These are phyloP conservation scores for Ondatra zibethicus DNA, from an alignment of 2,113 vertebrate species.

Conservation along the genomic window DNA sequence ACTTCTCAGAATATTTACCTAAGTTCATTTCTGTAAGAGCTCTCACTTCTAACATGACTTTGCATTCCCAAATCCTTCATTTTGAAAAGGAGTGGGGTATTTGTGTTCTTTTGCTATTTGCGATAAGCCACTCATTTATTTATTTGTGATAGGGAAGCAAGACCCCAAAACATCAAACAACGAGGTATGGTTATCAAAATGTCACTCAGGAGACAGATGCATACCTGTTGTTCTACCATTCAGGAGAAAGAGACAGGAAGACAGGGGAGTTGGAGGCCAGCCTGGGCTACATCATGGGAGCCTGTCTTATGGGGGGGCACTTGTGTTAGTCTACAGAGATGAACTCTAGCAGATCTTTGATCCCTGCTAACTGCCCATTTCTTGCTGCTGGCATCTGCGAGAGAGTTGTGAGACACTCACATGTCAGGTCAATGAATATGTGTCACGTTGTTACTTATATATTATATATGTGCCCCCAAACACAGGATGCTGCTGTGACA, in stretches of 20 bases:
- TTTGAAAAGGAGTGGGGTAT: conserved; percentile 38
- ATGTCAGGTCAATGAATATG: conserved; percentile 6
- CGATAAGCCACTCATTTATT: conserved; percentile 56
- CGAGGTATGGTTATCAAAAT: conserved; percentile 63
- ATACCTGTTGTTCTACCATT: neutral
- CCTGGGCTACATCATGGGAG: neutral
- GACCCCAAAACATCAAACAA: conserved; percentile 57
- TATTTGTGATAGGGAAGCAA: conserved; percentile 65
- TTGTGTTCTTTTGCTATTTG: conserved; percentile 6
- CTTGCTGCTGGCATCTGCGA: neutral
- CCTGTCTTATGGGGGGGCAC: neutral
- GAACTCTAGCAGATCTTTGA: conserved; percentile 44
- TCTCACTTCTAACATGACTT: conserved; percentile 51
- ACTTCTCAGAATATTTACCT: conserved; percentile 70
- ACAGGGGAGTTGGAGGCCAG: neutral
- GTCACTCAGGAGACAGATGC: neutral
- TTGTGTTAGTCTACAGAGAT: conserved; percentile 27
- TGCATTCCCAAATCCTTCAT: conserved; percentile 57
- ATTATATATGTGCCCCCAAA: conserved; percentile 51
- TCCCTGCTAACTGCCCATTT: neutral
- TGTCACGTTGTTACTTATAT: conserved; percentile 31
- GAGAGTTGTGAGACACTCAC: conserved; percentile 28
- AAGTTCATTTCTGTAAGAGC: conserved; percentile 65
- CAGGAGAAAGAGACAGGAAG: neutral
- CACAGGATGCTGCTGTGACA: neutral